Base-by-base conservation (phyloP, 1,140 invertebrate genomes). In the Caerostris extrusa region DNA sequence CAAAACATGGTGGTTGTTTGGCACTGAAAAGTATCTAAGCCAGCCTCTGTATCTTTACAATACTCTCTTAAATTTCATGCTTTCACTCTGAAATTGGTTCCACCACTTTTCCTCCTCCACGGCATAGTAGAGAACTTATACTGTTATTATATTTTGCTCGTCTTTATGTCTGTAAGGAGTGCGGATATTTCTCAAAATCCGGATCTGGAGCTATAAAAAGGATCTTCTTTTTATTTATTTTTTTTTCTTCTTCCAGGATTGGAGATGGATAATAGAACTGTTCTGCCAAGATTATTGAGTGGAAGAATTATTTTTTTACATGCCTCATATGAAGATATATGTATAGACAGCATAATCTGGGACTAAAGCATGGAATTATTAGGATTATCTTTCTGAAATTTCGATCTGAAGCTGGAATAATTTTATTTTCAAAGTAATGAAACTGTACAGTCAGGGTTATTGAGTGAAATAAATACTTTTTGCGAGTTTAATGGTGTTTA, bases 11-110 rank as follows among this genome's bases (percentile, higher is more conserved):
- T n/a, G 91, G 82, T 87, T 87, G 83, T 93, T 87, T 93, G 83
- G 85, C 61, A 71, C 83, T 34, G 50, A 55, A 89, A 93, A 93
- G 86, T 93, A 58, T 89, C 61, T 93, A 93, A 93, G 92, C 60
- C 10, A n/a, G 57, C 10, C n/a, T 83, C 19, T 82, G 50, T 85
- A 56, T 91, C 64, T 34, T 60, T 10, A 88, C 92, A 93, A 93
- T 81, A 69, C 67, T 81, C 86, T 88, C 92, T 93, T 93, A 88
- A 93, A 89, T 93, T 93, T 57, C n/a, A 71, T 55, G 55, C 83
- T 93, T 93, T 89, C 92, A 89, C 56, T 64, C 69, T 89, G 69
- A 89, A 93, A 93, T 93, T 88, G 92, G 85, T 50, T 87, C 53
- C 55, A 10, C 67, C 67, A 5, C 19, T 69, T n/a, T 69, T n/a